Evolutionary conservation across 2,113 vertebrate species (phyloP).

Genomic region (Tiliqua scincoides): DNA sequence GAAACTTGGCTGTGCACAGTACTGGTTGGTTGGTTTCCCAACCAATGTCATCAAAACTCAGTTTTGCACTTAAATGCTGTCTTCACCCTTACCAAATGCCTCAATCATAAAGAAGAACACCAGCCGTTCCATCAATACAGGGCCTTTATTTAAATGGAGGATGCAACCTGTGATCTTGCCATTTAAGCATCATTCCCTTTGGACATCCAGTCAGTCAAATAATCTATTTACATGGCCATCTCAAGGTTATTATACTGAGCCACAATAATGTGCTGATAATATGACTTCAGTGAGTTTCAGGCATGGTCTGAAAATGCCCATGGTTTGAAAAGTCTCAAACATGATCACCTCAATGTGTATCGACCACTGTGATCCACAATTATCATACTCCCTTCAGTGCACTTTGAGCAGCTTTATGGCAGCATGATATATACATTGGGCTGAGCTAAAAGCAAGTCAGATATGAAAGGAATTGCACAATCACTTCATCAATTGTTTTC

Average conservation of each 20-base stretch:
- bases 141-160: not conserved
- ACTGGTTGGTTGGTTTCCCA: not conserved
- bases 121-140: constrained; percentile 21
- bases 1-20: not conserved
- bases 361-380: not conserved
- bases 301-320: not conserved
- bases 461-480: not conserved
- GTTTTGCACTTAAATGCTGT: too few species aligned
- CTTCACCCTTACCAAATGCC: not conserved
- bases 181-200: not conserved
- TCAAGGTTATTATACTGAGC: not conserved
- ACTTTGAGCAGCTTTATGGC: not conserved
- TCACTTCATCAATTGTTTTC: not conserved
- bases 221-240: fast-evolving
- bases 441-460: not conserved
- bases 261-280: not conserved
- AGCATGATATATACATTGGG: not conserved
- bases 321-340: too few species aligned
- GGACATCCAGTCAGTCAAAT: fast-evolving
- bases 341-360: not conserved
- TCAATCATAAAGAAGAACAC: not conserved
- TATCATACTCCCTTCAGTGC: not conserved
- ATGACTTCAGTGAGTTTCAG: not conserved
- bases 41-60: not conserved
- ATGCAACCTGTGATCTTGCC: not conserved